These are phyloP conservation scores for Sicus ferrugineus DNA, from an alignment of 2,888 invertebrate genomes.

Conservation along the genomic window DNA sequence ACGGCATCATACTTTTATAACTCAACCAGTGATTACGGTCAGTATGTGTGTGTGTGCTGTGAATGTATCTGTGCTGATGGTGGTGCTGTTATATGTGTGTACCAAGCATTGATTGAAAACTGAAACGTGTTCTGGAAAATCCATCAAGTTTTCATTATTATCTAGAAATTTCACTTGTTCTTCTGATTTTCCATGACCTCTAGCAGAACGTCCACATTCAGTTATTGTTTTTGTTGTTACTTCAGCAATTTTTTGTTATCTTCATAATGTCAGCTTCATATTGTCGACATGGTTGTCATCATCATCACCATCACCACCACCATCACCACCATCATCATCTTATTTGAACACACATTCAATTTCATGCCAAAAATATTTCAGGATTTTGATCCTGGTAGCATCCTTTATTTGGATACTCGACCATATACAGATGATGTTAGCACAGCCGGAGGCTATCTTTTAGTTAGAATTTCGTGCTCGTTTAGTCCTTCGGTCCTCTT, in stretches of 20 bases:
- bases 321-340: conserved; percentile 14
- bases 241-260: conserved; percentile 7
- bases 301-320: conserved; percentile 1
- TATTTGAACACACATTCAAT: neutral
- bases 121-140: conserved; percentile 33
- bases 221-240: neutral
- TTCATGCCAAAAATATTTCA: conserved; percentile 3
- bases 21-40: conserved; percentile 46
- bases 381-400: conserved; percentile 1
- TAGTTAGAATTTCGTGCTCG: conserved; percentile 5
- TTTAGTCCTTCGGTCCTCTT: neutral
- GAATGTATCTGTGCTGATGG: neutral
- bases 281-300: conserved; percentile 5
- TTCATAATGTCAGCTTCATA: conserved; percentile 28
- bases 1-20: conserved; percentile 3
- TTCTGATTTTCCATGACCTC: conserved; percentile 33
- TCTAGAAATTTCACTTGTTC: conserved; percentile 17
- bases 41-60: conserved; percentile 35
- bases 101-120: conserved; percentile 28
- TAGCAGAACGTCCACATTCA: neutral
- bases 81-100: conserved; percentile 15
- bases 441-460: conserved; percentile 22
- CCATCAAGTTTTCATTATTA: conserved; percentile 33
- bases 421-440: conserved; percentile 10
- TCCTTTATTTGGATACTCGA: conserved; percentile 7